These are phyloP conservation scores for Felis chaus DNA, from an alignment of 2,113 vertebrate species.

Conservation along the genomic window DNA sequence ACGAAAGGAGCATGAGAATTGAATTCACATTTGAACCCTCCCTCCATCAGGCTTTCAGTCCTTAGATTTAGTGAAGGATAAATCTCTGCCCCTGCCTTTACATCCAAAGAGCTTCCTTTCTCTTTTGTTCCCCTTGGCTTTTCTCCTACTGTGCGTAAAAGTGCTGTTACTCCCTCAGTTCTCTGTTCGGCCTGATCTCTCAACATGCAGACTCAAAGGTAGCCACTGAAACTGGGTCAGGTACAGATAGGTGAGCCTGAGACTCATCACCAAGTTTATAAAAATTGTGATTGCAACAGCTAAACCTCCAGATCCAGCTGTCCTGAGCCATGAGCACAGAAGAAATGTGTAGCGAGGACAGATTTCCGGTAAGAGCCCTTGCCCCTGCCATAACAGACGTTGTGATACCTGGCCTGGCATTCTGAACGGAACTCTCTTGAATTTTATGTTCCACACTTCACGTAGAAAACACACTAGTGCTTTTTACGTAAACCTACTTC, in stretches of 20 bases:
- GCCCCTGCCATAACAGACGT: fast-evolving
- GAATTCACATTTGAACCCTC: not conserved
- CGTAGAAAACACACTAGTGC: not conserved
- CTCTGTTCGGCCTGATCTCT: not conserved
- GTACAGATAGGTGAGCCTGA: not conserved
- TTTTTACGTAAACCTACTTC: not conserved
- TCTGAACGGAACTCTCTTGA: not conserved
- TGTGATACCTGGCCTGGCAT: not conserved
- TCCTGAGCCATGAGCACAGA: not conserved
- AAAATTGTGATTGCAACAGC: not conserved
- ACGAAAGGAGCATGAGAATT: not conserved
- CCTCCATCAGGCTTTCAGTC: not conserved
- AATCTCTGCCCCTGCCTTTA: not conserved
- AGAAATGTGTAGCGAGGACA: fast-evolving
- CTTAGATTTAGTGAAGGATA: not conserved
- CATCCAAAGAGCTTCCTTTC: not conserved
- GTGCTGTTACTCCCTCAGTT: not conserved
- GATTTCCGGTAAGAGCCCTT: not conserved
- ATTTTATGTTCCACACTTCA: not conserved
- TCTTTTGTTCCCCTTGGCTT: not conserved
- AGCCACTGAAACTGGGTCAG: not conserved
- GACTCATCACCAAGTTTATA: not conserved
- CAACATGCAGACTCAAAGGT: not conserved
- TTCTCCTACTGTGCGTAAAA: not conserved
- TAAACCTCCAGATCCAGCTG: not conserved